phyloP scores from a whole-genome alignment of 2,113 vertebrate species.

The Anseranas semipalmata region DNA sequence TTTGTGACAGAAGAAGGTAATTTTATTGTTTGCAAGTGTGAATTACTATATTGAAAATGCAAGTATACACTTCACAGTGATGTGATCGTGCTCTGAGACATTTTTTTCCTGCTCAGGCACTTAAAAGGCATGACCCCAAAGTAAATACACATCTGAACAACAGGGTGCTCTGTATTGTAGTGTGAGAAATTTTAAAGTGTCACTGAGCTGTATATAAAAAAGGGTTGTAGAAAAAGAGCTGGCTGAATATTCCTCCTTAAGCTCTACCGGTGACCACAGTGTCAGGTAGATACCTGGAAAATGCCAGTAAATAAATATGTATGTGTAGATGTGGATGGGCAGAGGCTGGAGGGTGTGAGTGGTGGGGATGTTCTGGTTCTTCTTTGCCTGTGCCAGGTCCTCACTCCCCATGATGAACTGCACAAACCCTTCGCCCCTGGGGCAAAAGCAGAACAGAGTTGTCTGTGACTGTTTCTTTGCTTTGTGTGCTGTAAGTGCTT shows the following conservation, averaged over 20 bases:
- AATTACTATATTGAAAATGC: slow-evolving; percentile 34
- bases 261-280: background rate
- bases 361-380: background rate
- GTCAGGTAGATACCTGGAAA: background rate
- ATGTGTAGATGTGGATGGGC: background rate
- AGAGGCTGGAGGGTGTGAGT: too few relatives aligned
- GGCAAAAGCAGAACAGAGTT: background rate
- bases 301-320: background rate
- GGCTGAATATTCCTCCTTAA: background rate
- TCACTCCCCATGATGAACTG: background rate
- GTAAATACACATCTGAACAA: background rate
- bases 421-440: background rate
- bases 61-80: background rate
- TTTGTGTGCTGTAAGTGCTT: background rate
- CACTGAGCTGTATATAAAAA: background rate
- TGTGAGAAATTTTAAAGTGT: background rate
- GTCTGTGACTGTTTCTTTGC: background rate
- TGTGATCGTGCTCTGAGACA: background rate
- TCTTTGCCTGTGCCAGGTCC: background rate
- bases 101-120: background rate
- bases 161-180: background rate
- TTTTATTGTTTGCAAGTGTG: slow-evolving; percentile 42
- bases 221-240: background rate
- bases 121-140: slow-evolving; percentile 2
- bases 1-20: background rate